Evolutionary conservation across 2,797 vertebrate genomes (phyloP), one percentile per base, ranked within the genome.

Genomic region (Crypturellus tataupa): DNA sequence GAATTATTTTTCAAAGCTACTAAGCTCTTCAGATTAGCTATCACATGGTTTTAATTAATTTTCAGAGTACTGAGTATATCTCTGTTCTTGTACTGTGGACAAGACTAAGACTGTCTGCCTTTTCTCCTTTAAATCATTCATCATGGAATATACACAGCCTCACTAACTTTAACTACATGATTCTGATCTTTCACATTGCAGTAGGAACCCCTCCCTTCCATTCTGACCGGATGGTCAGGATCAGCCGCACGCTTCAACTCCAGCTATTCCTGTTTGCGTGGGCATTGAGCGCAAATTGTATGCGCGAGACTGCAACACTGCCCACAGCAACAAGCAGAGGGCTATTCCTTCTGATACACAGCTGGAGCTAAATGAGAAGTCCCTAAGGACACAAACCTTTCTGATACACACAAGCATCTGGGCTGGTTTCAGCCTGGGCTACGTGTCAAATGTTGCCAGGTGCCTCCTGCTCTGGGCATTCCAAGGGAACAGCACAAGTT

Each of bases 1-100:
- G 87, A 80, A 88, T 80, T 81, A 84, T 35, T 92, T 92, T 46
- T 85, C 6, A 73, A 85, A 1, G 5, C 44, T 81, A 88, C 56
- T 88, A 82, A 81, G 27, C 17, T 85, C 21, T 90, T 85, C 44
- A 87, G 71, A 89, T 73, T 19, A 55, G 53, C 53, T 55, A 31
- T 31, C 17, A 10, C 31, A 11, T 33, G 16, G 29, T 80, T 91
- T 77, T 60, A 63, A 85, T 85, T 68, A 67, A 76, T 9, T 7
- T 47, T 72, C n/a, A 67, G 19, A 10, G 42, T 67, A 79, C 2
- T 47, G 24, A 85, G 67, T 2, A 3, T 24, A 70, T 29, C 40
- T 78, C 46, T 70, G 40, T 73, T 84, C 68, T 83, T 83, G 8
- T n/a, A n/a, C 0, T 53, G 49, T 62, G 44, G 58, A 63, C 16